Base-by-base conservation (phyloP, 2,797 vertebrate genomes). In the Hippoglossus hippoglossus region DNA sequence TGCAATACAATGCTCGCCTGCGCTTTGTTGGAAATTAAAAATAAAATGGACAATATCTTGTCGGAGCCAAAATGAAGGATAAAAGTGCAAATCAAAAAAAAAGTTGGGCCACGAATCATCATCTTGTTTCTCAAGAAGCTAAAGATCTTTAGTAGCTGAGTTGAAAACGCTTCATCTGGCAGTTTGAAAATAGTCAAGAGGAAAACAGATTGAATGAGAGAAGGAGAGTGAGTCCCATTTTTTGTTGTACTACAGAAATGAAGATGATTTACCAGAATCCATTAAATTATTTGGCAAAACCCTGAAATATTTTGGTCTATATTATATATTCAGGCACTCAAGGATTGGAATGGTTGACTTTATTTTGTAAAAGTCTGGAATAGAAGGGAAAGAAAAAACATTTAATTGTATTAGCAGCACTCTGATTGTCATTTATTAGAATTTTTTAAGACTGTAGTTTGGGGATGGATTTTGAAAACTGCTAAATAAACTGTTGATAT, bases 191-290 rank as follows among this genome's bases (percentile, higher is more conserved):
- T 13, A 46, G n/a, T 53, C 19, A 25, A 26, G 22, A 44, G 57
- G 2, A 28, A 46, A 61, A 8, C 15, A 25, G 56, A 39, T 9
- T n/a, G n/a, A 5, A 6, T 21, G 8, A 11, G 31, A 22, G 51
- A 2, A 31, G 36, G 49, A 65, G 34, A 73, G 11, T 34, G 6
- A 41, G 36, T 53, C 12, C 1, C 3, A 4, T 21, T 11, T 54
- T 53, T 2, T 13, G 11, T 36, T 26, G 5, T 24, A 28, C 24
- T 65, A 18, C 4, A 15, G 39, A 47, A 25, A 62, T 47, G 21
- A 28, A 5, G 24, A 44, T 26, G 57, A 52, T 60, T 70, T 31
- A 46, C 11, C 9, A 5, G 31, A 46, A n/a, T 39, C 66, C 66
- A 52, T 28, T 28, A 41, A 50, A 26, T 39, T 18, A 19, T 16